These are phyloP conservation scores for Neelides folsomi DNA, from an alignment of 2,888 invertebrate species.

Conservation along the genomic window DNA sequence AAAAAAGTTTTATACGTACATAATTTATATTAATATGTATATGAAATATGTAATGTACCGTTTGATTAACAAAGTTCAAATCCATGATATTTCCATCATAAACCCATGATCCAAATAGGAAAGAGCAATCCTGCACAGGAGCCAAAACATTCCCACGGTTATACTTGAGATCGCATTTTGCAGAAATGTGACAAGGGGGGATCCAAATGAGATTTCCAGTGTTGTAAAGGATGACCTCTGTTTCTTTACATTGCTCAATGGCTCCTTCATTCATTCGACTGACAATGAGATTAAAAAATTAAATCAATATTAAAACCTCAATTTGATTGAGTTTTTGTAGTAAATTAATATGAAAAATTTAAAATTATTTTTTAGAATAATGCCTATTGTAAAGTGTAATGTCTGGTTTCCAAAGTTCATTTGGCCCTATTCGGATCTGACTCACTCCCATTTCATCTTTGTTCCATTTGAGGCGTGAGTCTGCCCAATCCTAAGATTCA, in stretches of 20 bases:
- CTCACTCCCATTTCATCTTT: no score
- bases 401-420: no score
- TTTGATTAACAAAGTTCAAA: conserved; percentile 14
- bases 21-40: not conserved
- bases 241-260: conserved; percentile 13
- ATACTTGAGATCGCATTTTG: conserved; percentile 18
- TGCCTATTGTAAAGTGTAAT: no score
- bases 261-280: not conserved
- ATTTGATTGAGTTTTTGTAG: no score
- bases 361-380: no score
- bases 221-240: conserved; percentile 15
- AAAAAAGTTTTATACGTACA: no score
- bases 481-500: no score
- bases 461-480: no score
- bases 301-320: no score
- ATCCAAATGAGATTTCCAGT: conserved; percentile 17
- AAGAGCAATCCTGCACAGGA: conserved; percentile 16
- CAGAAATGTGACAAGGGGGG: conserved; percentile 18
- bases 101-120: conserved; percentile 26
- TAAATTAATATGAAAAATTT: no score
- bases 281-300: no score
- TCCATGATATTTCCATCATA: conserved; percentile 20
- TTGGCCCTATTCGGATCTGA: no score
- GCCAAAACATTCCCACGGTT: conserved; percentile 7
- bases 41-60: not conserved